phyloP scores from a whole-genome alignment of 2,888 invertebrate genomes.

The Petrolisthes cinctipes region DNA sequence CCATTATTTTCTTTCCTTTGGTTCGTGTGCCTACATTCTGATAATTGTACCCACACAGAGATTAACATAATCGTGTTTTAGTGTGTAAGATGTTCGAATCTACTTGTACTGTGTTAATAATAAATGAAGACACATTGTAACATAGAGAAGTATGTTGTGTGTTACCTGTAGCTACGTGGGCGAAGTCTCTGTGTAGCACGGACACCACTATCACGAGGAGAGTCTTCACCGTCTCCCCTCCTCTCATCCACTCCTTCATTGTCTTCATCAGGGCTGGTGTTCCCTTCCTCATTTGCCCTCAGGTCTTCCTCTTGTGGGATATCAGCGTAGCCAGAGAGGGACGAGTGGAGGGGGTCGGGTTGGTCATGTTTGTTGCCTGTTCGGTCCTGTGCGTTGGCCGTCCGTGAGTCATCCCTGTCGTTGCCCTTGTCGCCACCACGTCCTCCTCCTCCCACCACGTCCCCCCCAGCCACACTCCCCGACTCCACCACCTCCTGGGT shows the following conservation, averaged over 20 bases:
- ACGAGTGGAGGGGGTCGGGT: not conserved
- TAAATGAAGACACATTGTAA: no score
- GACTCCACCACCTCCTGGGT: not conserved
- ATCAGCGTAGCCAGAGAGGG: not conserved
- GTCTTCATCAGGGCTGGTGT: not conserved
- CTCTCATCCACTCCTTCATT: not conserved
- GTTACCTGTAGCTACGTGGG: constrained; percentile 55
- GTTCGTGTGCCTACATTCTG: no score
- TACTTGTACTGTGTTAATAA: no score
- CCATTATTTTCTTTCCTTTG: no score
- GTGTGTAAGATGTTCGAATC: no score
- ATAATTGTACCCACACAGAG: no score
- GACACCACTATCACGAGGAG: constrained; percentile 31
- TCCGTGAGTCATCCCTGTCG: not conserved
- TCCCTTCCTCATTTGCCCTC: constrained; percentile 5
- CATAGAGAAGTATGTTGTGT: not conserved
- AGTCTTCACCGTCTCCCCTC: constrained; percentile 10
- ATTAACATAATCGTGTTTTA: no score
- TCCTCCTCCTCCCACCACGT: not conserved
- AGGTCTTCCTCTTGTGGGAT: not conserved
- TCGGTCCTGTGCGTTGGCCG: not conserved
- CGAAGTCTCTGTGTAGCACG: constrained; percentile 50
- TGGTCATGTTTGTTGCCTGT: no score
- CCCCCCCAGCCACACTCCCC: not conserved
- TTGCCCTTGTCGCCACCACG: not conserved